Percentiles rank a stretch among this genome's conserved stretches.
Evolutionary conservation across 37 sponge, comb jelly and placozoan genomes (phyloP).

Genomic region (Crambe crambe): DNA sequence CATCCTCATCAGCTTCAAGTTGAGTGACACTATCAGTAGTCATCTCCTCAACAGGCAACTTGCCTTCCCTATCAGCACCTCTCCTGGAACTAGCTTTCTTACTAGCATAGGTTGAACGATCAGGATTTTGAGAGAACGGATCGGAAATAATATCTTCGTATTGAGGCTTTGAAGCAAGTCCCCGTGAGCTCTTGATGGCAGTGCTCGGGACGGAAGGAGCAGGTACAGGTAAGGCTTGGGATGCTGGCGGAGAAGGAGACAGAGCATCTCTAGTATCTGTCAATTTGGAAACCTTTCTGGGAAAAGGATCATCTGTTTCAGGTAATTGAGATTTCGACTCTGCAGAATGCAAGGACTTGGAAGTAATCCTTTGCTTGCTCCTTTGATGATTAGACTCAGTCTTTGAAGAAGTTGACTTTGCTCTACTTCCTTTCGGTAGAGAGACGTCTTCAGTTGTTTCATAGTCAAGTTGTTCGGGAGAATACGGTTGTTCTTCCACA

Average conservation of each 20-base stretch:
- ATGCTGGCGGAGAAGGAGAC: neutral
- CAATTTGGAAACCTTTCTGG: neutral
- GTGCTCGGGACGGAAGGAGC: constrained; percentile 16
- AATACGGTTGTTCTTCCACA: constrained; percentile 2
- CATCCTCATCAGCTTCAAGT: neutral
- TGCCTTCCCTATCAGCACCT: neutral
- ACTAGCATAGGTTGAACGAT: constrained; percentile 31
- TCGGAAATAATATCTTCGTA: constrained; percentile 9
- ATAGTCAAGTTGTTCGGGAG: neutral
- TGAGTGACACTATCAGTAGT: neutral
- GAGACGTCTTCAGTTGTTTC: neutral
- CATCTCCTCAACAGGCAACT: neutral
- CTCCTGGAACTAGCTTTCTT: constrained; percentile 22
- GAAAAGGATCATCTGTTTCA: neutral
- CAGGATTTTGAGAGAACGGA: constrained; percentile 29
- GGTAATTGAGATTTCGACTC: neutral
- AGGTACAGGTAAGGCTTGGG: too few species aligned
- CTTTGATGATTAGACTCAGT: neutral
- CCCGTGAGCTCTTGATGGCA: constrained; percentile 15
- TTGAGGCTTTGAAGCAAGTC: neutral
- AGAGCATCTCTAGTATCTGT: neutral
- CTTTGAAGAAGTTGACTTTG: neutral
- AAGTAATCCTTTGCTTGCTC: neutral
- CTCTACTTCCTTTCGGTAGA: neutral
- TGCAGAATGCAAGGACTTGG: neutral